Base-by-base conservation (phyloP, 1,140 invertebrate genomes). In the Penaeus chinensis region DNA sequence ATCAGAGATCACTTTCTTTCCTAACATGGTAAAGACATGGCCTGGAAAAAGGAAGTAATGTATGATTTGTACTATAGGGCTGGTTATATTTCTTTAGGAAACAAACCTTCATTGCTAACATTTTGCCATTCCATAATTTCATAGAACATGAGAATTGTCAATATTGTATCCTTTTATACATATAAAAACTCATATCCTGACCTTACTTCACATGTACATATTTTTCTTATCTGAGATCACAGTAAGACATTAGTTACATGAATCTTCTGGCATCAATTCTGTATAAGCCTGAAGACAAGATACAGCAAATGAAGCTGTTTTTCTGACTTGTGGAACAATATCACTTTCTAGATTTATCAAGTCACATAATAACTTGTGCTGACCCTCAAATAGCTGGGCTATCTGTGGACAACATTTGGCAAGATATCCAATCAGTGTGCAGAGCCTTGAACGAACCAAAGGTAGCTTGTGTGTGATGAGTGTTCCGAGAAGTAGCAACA, bases 331-430 rank as follows among this genome's bases (percentile, higher is more conserved):
- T n/a, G 82, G 80, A 32, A 84, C 85, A 78, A 85, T 42, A 54
- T 88, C 84, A 80, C 84, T 90, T 79, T 90, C 89, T 60, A 90
- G 71, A 82, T 90, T 90, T 19, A 90, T 90, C 42, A 90, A 71
- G 37, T 90, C 89, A 81, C 89, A 88, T 20, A 90, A 71, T 61
- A 90, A 69, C 62, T 88, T 89, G 81, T 90, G 89, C 32, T 90
- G 84, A 62, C 87, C 89, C 65, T 86, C 81, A 83, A 87, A 87
- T 19, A 87, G 65, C 8, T 74, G 74, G 19, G 88, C 69, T 3
- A 89, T 69, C 13, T 66, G 63, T 27, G 69, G 87, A 81, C 87
- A 90, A 62, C 69, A 89, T 32, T 86, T 86, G 62, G 89, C 89
- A 54, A 86, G 54, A 71, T 87, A 83, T 63, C 89, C 84, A 65